A percentile compares a stretch with the other conserved stretches of the same genome.
These are phyloP conservation scores for Okapia johnstoni DNA, from an alignment of 2,113 vertebrate species.

Conservation along the genomic window DNA sequence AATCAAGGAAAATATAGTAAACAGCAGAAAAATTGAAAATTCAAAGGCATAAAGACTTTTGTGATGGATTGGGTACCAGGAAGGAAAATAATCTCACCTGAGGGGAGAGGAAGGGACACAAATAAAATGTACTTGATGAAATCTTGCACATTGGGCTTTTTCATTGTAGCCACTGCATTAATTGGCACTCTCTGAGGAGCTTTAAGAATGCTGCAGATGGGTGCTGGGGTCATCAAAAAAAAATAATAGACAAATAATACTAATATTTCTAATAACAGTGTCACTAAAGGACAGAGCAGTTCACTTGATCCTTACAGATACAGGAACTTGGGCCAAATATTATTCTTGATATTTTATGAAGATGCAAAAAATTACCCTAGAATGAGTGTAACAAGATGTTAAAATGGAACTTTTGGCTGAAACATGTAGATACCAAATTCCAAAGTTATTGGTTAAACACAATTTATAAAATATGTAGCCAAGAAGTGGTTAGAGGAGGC, in stretches of 20 bases:
- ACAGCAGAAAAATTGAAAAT: not conserved
- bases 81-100: not conserved
- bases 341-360: not conserved
- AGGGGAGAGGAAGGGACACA: not conserved
- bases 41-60: not conserved
- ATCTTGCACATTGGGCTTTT: not conserved
- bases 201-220: not conserved
- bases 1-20: not conserved
- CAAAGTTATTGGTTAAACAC: not conserved
- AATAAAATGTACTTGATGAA: not conserved
- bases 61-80: not conserved
- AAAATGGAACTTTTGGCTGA: not conserved
- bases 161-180: not conserved
- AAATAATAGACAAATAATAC: not conserved
- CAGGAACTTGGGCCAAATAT: not conserved
- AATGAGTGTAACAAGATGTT: not conserved
- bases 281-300: not conserved
- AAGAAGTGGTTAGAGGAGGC: not conserved
- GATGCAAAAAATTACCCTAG: not conserved
- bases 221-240: not conserved
- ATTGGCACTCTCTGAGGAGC: not conserved
- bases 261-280: not conserved
- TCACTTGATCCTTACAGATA: not conserved
- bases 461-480: not conserved
- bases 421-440: not conserved